Evolutionary conservation across 2,888 invertebrate species (phyloP), one percentile per base, ranked within the genome.

Genomic region (Tuta absoluta): DNA sequence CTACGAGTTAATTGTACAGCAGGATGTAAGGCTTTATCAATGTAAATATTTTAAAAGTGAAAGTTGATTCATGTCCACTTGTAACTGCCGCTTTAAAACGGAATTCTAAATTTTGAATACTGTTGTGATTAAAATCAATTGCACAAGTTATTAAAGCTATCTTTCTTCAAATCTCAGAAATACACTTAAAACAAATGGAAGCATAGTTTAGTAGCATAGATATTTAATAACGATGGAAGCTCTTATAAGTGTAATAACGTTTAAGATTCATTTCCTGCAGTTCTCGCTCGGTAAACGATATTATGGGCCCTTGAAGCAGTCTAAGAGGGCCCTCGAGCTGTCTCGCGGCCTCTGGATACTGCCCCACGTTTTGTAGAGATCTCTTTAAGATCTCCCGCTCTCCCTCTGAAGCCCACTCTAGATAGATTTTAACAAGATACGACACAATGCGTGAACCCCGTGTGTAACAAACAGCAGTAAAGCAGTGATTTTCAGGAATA

Each of bases 211-310:
- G n/a, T n/a, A n/a, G n/a, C n/a, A n/a, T n/a, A n/a, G 17, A 45
- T 23, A 37, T 41, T 59, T 41, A 21, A 59, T 53, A 28, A 28
- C 53, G 21, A 12, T 24, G 28, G n/a, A 41, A 59, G 38, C 41
- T 41, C 59, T 12, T 23, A 41, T 21, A 41, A 48, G n/a, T 28
- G 48, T 48, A 48, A 61, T 61, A 48, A 17, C 61, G 28, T 61
- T 59, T 59, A 23, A 59, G 28, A 61, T 61, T 61, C 24, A 48
- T 48, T 61, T 61, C 61, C 45, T 51, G 21, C 38, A 37, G 67
- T 68, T 69, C 69, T 71, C 56, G 66, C 72, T 70, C 66, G 67
- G 69, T 77, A 77, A 79, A 75, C 74, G 75, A 75, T 74, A 74
- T 53, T 63, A 78, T 78, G 76, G 69, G 71, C 75, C 68, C 76